These are phyloP conservation scores for Glaucomys volans DNA, from an alignment of 2,113 vertebrate genomes.

Conservation along the genomic window DNA sequence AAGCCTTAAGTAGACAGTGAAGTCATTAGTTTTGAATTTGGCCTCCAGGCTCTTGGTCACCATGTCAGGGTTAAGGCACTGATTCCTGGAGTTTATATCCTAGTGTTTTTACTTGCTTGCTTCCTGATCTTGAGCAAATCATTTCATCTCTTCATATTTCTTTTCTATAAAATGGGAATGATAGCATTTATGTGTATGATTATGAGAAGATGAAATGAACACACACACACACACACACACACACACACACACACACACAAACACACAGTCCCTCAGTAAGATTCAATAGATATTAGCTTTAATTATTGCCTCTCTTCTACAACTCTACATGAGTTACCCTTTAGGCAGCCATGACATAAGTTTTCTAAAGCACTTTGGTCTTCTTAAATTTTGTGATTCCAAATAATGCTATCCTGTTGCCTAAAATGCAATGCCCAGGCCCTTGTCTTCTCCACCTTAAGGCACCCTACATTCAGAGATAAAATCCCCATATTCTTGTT, in stretches of 20 bases:
- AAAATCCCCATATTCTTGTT: neutral
- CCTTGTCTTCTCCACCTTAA: neutral
- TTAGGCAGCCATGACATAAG: neutral
- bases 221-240: too few relatives aligned
- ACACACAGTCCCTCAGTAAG: neutral
- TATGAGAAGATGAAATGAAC: neutral
- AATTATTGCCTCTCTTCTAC: neutral
- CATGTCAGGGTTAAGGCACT: neutral
- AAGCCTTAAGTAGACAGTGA: neutral
- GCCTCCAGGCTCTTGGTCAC: neutral
- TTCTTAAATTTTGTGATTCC: slow-evolving; percentile 1
- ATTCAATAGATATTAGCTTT: neutral
- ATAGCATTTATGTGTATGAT: neutral
- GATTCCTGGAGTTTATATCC: neutral
- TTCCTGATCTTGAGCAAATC: neutral
- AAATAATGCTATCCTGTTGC: neutral
- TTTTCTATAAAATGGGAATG: neutral
- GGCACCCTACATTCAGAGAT: neutral
- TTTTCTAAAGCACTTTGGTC: neutral
- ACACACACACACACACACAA: too few relatives aligned
- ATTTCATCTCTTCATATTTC: neutral
- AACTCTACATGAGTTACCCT: neutral
- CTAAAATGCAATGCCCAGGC: neutral
- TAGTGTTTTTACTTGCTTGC: neutral
- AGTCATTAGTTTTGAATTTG: neutral